These are phyloP conservation scores for Stenolophus ochropezus DNA, from an alignment of 2,888 invertebrate genomes.

Conservation along the genomic window DNA sequence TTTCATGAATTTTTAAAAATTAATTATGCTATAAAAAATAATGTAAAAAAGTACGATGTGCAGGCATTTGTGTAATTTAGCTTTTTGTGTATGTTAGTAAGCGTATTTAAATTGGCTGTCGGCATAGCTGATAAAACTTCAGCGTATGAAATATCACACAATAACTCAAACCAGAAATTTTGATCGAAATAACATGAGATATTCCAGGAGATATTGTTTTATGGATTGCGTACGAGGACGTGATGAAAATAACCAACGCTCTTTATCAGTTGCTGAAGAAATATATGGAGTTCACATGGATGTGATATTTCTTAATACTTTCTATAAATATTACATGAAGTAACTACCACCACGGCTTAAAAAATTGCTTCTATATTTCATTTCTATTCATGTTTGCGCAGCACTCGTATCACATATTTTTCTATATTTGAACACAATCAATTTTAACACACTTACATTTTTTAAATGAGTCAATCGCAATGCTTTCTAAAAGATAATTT, in stretches of 20 bases:
- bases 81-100: neutral
- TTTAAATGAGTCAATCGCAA: no score
- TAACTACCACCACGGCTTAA: slow-evolving; percentile 18
- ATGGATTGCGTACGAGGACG: slow-evolving; percentile 49
- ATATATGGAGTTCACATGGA: slow-evolving; percentile 20
- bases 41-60: no score
- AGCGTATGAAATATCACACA: slow-evolving; percentile 36
- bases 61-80: neutral
- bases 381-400: slow-evolving; percentile 1
- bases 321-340: slow-evolving; percentile 41
- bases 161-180: slow-evolving; percentile 45
- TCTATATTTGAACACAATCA: neutral
- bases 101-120: slow-evolving; percentile 34
- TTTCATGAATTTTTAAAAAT: neutral
- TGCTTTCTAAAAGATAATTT: no score
- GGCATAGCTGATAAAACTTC: slow-evolving; percentile 34
- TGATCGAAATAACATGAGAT: slow-evolving; percentile 46
- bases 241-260: slow-evolving; percentile 51
- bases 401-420: neutral
- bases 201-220: slow-evolving; percentile 50
- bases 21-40: neutral
- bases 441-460: no score
- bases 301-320: slow-evolving; percentile 38
- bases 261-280: slow-evolving; percentile 32
- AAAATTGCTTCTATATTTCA: slow-evolving; percentile 32